A percentile compares a stretch with the other conserved stretches of the same genome.
phyloP scores from a whole-genome alignment of 2,888 invertebrate genomes.

The Anagyrus pseudococci region DNA sequence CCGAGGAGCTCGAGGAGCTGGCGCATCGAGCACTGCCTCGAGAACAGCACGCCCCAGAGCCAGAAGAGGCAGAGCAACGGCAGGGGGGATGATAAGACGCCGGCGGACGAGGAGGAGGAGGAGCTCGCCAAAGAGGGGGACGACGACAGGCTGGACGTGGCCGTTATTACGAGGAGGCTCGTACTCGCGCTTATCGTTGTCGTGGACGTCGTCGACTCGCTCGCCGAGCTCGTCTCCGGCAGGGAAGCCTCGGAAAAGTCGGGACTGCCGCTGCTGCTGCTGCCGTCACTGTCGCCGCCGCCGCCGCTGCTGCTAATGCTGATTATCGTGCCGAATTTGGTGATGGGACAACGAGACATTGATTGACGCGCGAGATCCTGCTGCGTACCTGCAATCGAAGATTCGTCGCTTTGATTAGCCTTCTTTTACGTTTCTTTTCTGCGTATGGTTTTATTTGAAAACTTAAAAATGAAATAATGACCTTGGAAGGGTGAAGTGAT shows the following conservation, averaged over 20 bases:
- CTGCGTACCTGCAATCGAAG: conserved; percentile 18
- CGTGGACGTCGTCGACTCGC: not conserved
- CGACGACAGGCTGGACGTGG: conserved; percentile 4
- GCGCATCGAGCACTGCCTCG: conserved; percentile 53
- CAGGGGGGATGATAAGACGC: conserved; percentile 44
- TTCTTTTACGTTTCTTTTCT: too few relatives aligned
- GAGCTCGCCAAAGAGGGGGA: conserved; percentile 45
- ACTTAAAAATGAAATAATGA: not conserved
- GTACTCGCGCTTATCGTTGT: not conserved
- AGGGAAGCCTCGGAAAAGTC: not conserved
- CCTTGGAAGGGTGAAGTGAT: conserved; percentile 43
- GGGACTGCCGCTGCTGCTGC: conserved; percentile 6
- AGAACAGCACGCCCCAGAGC: conserved; percentile 62
- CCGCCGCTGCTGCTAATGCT: conserved; percentile 8
- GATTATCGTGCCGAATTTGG: conserved; percentile 53
- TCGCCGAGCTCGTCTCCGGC: not conserved
- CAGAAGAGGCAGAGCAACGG: conserved; percentile 54
- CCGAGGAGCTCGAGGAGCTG: conserved; percentile 13
- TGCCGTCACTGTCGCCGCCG: not conserved
- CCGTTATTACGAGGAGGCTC: too few relatives aligned
- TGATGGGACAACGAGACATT: conserved; percentile 49
- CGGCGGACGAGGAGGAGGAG: conserved; percentile 44
- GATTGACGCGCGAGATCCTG: conserved; percentile 36
- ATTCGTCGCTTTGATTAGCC: too few relatives aligned
- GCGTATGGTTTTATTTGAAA: too few relatives aligned